phyloP scores from a whole-genome alignment of 2,113 vertebrate species.

The Catharus fuscescens region DNA sequence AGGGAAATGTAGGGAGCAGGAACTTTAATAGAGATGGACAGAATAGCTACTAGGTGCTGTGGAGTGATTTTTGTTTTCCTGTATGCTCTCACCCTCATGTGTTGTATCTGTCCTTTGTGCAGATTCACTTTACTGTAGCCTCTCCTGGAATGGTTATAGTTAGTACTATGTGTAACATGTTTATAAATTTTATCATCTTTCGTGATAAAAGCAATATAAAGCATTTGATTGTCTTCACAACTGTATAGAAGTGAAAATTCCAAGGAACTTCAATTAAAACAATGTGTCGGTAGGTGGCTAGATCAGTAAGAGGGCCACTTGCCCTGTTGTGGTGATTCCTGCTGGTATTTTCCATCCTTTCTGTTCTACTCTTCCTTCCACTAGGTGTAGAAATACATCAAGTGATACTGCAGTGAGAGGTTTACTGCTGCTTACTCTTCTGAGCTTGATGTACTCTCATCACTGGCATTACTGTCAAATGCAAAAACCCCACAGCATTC shows the following conservation, averaged over 20 bases:
- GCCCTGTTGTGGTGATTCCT: not conserved
- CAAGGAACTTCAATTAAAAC: not conserved
- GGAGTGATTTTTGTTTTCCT: not conserved
- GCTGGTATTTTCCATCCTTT: not conserved
- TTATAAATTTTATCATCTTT: not conserved
- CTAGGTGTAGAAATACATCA: constrained; percentile 34
- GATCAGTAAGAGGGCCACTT: not conserved
- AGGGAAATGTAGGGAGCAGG: not conserved
- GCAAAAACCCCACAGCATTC: not conserved
- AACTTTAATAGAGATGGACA: not conserved
- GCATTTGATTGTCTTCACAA: not conserved
- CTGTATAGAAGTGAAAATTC: not conserved
- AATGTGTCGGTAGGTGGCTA: not conserved
- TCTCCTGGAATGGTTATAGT: not conserved
- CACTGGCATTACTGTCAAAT: not conserved
- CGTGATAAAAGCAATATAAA: not conserved
- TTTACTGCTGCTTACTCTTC: not conserved
- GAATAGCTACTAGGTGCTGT: not conserved
- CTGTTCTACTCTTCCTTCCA: constrained; percentile 14
- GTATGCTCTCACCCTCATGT: rapidly evolving
- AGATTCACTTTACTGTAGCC: not conserved
- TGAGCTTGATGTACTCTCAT: not conserved
- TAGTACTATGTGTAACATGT: not conserved
- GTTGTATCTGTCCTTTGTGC: not conserved
- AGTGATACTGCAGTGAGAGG: not conserved